phyloP scores from a whole-genome alignment of 2,888 invertebrate genomes.

The Electrophaes corylata region DNA sequence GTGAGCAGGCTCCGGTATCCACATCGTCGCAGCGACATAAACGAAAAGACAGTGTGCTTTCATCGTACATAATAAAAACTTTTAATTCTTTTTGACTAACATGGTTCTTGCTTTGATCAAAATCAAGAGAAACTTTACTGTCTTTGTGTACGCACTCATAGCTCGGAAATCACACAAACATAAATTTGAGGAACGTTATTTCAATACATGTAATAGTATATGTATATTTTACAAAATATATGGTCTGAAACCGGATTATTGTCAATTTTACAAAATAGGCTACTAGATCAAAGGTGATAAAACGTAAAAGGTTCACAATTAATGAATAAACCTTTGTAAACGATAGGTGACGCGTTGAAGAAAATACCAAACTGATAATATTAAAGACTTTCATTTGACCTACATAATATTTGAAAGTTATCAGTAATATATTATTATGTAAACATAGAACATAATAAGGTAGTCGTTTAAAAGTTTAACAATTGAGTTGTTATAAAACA shows the following conservation, averaged over 20 bases:
- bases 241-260: too few species aligned
- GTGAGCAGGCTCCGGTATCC: background rate
- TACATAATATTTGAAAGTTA: background rate
- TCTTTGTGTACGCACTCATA: background rate
- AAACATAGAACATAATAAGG: background rate
- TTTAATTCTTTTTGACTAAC: background rate
- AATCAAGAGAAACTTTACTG: background rate
- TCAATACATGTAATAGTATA: too few species aligned
- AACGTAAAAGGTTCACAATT: too few species aligned
- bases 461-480: background rate
- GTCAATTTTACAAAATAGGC: too few species aligned
- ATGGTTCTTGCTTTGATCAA: background rate
- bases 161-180: too few species aligned
- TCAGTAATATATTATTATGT: background rate
- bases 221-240: too few species aligned
- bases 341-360: background rate
- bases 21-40: slow-evolving; percentile 5
- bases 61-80: slow-evolving; percentile 6
- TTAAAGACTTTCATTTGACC: background rate
- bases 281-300: too few species aligned
- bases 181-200: too few species aligned
- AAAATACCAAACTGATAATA: background rate
- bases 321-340: too few species aligned
- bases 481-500: background rate
- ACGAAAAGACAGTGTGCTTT: background rate